These are phyloP conservation scores for Chiroxiphia lanceolata DNA, from an alignment of 2,797 vertebrate species.

Conservation along the genomic window DNA sequence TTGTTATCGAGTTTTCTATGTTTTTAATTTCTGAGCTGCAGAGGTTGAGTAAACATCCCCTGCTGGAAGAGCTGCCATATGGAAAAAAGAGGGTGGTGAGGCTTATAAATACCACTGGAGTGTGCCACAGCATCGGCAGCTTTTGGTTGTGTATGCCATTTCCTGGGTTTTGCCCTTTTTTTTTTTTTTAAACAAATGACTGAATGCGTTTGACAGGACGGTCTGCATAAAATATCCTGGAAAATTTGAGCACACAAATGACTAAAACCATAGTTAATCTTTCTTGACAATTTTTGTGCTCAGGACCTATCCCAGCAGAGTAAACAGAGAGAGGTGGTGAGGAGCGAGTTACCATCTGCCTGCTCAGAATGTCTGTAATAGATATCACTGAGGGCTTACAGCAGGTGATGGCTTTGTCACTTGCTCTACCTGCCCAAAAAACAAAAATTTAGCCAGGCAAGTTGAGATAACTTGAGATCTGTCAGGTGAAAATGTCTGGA, in stretches of 20 bases:
- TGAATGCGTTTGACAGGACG: neutral
- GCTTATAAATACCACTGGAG: neutral
- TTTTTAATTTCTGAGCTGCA: neutral
- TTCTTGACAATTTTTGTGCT: neutral
- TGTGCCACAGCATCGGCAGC: neutral
- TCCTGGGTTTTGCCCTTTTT: neutral
- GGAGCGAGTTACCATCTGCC: neutral
- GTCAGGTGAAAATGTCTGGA: neutral
- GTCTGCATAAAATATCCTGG: neutral
- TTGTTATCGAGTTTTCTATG: fast-evolving
- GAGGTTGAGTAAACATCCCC: neutral
- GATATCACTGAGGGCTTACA: neutral
- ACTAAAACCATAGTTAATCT: neutral
- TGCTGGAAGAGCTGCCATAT: neutral
- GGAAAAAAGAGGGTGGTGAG: neutral
- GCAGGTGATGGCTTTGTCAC: neutral
- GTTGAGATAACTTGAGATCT: neutral
- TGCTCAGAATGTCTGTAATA: neutral
- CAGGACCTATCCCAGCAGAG: neutral
- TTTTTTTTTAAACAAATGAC: neutral
- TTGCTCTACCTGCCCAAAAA: neutral
- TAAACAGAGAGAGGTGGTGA: neutral
- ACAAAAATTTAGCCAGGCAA: neutral
- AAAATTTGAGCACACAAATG: neutral
- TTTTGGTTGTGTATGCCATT: neutral